Conservation (phyloP, 2,797 vertebrate species). For the Pangasius djambal region DNA sequence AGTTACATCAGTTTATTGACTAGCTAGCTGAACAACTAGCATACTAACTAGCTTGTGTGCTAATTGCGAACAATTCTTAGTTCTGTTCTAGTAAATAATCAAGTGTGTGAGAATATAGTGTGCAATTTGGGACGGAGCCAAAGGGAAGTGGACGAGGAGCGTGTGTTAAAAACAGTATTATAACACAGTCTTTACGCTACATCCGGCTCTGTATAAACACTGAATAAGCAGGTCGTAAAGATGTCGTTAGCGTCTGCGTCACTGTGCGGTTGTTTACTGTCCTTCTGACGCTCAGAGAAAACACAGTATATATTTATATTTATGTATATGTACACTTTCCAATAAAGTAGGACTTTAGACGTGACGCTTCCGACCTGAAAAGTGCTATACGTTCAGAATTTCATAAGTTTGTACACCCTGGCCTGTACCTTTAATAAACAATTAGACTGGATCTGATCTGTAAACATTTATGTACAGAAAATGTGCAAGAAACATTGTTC, state of each 20-base stretch:
- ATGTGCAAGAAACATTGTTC: slow-evolving; percentile 24
- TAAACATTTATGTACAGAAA: slow-evolving; percentile 37
- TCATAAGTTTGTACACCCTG: slow-evolving; percentile 26
- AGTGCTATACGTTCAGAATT: background rate
- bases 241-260: background rate
- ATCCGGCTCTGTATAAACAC: background rate
- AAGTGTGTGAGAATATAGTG: background rate
- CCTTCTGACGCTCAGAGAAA: background rate
- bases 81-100: background rate
- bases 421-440: slow-evolving; percentile 6
- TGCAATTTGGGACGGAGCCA: background rate
- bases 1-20: background rate
- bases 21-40: background rate
- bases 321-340: background rate
- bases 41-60: slow-evolving; percentile 1
- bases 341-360: background rate
- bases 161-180: background rate
- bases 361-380: background rate
- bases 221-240: background rate
- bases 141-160: background rate
- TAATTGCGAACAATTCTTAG: background rate
- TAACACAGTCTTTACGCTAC: background rate
- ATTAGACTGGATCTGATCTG: background rate
- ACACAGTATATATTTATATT: background rate
- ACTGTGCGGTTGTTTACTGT: background rate